A percentile compares a stretch with the other conserved stretches of the same genome.
Conservation (phyloP, 2,113 vertebrate species). For the Gadus chalcogrammus region DNA sequence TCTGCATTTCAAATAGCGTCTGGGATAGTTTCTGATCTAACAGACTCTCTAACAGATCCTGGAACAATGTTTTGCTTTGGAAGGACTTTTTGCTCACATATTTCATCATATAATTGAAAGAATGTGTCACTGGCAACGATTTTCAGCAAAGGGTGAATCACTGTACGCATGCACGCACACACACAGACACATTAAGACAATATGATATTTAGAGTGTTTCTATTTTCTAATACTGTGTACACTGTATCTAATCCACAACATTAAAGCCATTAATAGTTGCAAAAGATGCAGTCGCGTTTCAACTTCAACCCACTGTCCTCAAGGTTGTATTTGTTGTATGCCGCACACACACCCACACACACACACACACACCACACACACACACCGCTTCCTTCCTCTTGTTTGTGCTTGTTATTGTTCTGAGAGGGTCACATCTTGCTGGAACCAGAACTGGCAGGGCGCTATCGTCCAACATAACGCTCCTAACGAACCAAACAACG, state of each 20-base stretch:
- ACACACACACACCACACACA: neutral
- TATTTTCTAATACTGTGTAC: too few relatives aligned
- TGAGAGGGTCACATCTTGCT: conserved; percentile 12
- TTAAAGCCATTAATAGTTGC: too few relatives aligned
- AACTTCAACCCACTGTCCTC: conserved; percentile 26
- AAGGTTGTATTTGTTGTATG: neutral
- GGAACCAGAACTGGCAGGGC: conserved; percentile 31
- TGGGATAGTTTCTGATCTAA: neutral
- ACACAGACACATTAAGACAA: too few relatives aligned
- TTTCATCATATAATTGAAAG: conserved; percentile 27
- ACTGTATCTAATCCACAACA: too few relatives aligned
- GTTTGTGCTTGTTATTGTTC: conserved; percentile 44
- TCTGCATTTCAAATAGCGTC: conserved; percentile 4
- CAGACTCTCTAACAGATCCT: neutral
- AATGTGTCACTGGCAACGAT: neutral
- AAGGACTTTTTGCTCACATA: conserved; percentile 28
- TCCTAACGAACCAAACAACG: neutral
- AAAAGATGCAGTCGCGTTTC: conserved; percentile 14
- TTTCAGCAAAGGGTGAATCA: too few relatives aligned
- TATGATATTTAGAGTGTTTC: too few relatives aligned
- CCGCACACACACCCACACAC: neutral
- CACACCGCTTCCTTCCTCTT: conserved; percentile 9
- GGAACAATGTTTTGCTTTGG: conserved; percentile 10
- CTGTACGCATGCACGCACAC: too few relatives aligned
- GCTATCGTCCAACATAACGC: conserved; percentile 18